Base-by-base conservation (phyloP, 2,888 invertebrate species). In the Limenitis camilla region DNA sequence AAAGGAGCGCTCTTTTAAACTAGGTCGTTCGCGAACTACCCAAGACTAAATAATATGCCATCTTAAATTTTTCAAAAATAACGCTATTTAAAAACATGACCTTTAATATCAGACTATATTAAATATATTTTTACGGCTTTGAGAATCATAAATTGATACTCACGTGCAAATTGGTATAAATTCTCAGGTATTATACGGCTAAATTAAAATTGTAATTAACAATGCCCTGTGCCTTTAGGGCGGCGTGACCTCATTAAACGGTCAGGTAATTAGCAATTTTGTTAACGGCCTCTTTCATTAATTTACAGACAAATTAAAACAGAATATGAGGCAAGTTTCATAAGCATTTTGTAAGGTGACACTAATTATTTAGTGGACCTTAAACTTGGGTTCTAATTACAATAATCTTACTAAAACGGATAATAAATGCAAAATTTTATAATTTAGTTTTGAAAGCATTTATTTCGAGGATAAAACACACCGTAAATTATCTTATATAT, bases 211-310 rank as follows among this genome's bases (percentile, higher is more conserved):
- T 69, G 72, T 79, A 78, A 83, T 79, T 81, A n/a, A n/a, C n/a
- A 80, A 66, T 66, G 69, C 65, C 71, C 62, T 61, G 62, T 62
- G 66, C 66, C 66, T 71, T 63, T 60, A 63, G 67, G 71, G 70
- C 66, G 68, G 65, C 68, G 62, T 65, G 73, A 72, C 78, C 79
- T 83, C 78, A 81, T 84, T 82, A 80, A 80, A 76, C 67, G 74
- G 75, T 69, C 76, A 76, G 74, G 77, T 82, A 83, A 84, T 84
- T 83, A 85, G 78, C 78, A 81, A 82, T 84, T 84, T 79, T 69
- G 76, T 80, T 72, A 82, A 80, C 76, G 73, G 72, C 66, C 73
- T 72, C 76, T 72, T 81, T 82, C 78, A 82, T 82, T 83, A 78
- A 77, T 74, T 77, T 74, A 65, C 66, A 66, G 68, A 66, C 62